These are phyloP conservation scores for Lepilemur ruficaudatus DNA, from an alignment of 2,797 vertebrate genomes.

Conservation along the genomic window DNA sequence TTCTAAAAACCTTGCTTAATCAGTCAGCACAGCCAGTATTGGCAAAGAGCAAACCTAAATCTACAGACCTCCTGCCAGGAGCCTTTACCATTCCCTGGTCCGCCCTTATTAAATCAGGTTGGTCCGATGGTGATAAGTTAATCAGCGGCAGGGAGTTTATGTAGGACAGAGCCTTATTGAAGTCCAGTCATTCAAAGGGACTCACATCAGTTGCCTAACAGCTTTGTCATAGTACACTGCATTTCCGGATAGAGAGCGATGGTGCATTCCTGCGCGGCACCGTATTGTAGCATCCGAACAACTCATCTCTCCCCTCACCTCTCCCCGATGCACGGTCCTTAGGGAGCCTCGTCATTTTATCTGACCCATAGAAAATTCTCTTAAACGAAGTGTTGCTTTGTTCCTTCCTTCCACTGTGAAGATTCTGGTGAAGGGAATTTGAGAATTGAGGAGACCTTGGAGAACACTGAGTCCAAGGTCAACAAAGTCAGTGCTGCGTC, in stretches of 20 bases:
- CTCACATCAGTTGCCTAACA: background rate
- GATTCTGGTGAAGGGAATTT: background rate
- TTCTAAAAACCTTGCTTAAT: background rate
- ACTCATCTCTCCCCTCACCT: background rate
- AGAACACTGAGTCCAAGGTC: background rate
- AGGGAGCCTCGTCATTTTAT: background rate
- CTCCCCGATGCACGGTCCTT: background rate
- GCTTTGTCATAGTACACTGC: background rate
- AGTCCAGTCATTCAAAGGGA: background rate
- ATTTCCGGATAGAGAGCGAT: background rate
- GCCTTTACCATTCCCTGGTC: background rate
- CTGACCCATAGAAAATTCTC: background rate
- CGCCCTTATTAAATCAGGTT: background rate
- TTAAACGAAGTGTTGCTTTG: background rate
- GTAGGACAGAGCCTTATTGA: background rate
- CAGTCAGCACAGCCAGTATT: background rate
- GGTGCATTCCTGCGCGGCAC: background rate
- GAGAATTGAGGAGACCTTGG: background rate
- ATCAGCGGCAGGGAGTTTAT: background rate
- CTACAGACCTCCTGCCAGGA: background rate
- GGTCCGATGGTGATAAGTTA: background rate
- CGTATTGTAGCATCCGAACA: background rate
- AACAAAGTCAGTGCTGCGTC: background rate
- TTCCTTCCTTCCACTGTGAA: background rate
- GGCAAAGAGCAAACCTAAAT: background rate